phyloP scores from a whole-genome alignment of 2,888 invertebrate genomes.

The Parascotia fuliginaria region DNA sequence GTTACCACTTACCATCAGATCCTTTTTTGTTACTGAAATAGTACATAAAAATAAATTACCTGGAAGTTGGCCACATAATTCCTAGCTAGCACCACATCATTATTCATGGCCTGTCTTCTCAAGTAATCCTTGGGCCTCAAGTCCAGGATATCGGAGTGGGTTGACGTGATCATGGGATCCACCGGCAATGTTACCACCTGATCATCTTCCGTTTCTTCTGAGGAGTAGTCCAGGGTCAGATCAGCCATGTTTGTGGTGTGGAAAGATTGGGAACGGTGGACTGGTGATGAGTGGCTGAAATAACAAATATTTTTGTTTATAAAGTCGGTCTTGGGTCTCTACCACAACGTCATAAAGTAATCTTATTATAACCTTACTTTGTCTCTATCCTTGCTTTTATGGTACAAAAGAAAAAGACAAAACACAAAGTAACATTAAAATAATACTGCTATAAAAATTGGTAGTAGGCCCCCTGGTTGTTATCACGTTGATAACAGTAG shows the following conservation, averaged over 20 bases:
- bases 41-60: constrained; percentile 45
- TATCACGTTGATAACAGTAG: no score
- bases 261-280: constrained; percentile 82
- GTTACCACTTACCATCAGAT: no score
- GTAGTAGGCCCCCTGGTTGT: no score
- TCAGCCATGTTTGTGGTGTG: constrained; percentile 77
- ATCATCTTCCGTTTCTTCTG: constrained; percentile 72
- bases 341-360: no score
- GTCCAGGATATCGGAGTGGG: constrained; percentile 74
- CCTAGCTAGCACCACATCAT: constrained; percentile 66
- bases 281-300: constrained; percentile 81
- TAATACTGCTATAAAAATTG: no score
- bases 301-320: no score
- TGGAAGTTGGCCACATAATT: constrained; percentile 72
- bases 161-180: constrained; percentile 76
- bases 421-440: no score
- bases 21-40: no score
- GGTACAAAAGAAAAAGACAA: no score
- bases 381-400: no score
- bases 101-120: constrained; percentile 59
- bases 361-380: no score
- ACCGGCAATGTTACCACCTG: constrained; percentile 60
- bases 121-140: constrained; percentile 58
- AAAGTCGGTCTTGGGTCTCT: no score
- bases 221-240: constrained; percentile 73